Conservation (phyloP, 2,113 vertebrate genomes). For the Dasyornis broadbenti region DNA sequence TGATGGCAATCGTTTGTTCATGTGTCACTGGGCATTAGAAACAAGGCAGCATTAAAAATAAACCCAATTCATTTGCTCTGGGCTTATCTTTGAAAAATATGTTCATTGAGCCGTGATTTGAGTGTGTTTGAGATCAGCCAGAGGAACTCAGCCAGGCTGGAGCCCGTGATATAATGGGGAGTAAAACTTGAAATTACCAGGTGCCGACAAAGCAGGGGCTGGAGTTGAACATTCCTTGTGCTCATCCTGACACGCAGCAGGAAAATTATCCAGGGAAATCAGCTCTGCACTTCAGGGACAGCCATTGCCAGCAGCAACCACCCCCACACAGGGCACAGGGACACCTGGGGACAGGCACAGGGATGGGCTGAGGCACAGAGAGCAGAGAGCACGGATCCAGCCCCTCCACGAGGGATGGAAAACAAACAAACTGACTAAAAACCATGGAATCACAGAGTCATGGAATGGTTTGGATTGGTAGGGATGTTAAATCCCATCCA, state of each 20-base stretch:
- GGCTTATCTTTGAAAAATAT: slow-evolving; percentile 47
- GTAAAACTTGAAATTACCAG: background rate
- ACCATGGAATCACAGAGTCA: background rate
- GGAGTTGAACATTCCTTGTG: background rate
- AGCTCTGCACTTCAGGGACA: background rate
- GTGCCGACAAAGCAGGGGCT: background rate
- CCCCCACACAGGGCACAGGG: background rate
- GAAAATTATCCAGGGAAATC: background rate
- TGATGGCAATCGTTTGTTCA: slow-evolving; percentile 35
- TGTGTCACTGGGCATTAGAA: slow-evolving; percentile 44
- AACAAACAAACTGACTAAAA: background rate
- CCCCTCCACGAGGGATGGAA: background rate
- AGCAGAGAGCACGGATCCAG: rapidly evolving
- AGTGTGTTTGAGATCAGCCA: slow-evolving; percentile 6
- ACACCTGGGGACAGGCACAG: background rate
- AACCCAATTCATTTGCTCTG: slow-evolving; percentile 54
- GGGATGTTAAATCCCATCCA: rapidly evolving
- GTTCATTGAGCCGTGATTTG: slow-evolving; percentile 1
- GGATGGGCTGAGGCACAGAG: rapidly evolving
- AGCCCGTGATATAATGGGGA: background rate
- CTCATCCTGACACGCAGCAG: background rate
- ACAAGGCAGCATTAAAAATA: slow-evolving; percentile 46
- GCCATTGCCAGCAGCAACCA: rapidly evolving
- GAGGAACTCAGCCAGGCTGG: background rate
- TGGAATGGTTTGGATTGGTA: background rate